These are phyloP conservation scores for Octomys mimax DNA, from an alignment of 2,797 vertebrate species.

Conservation along the genomic window DNA sequence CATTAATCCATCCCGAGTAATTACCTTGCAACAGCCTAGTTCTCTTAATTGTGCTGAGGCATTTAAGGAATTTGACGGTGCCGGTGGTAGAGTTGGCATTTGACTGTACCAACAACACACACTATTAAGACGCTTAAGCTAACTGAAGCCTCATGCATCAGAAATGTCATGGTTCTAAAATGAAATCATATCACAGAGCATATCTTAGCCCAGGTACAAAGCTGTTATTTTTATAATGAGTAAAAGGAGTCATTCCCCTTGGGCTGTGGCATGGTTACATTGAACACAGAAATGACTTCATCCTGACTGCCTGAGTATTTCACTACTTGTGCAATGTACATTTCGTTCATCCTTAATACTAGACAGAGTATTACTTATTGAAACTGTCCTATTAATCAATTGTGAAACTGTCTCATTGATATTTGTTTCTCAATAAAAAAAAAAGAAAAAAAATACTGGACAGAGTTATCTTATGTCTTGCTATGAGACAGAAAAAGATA, in stretches of 20 bases:
- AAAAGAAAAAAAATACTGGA: too few species aligned
- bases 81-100: slow-evolving; percentile 24
- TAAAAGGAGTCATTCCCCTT: slow-evolving; percentile 66
- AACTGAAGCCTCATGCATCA: slow-evolving; percentile 23
- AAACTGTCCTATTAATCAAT: too few species aligned
- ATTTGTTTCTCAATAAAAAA: too few species aligned
- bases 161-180: slow-evolving; percentile 66
- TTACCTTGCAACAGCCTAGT: neutral
- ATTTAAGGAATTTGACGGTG: slow-evolving; percentile 74
- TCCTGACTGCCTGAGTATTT: slow-evolving; percentile 45
- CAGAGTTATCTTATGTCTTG: neutral
- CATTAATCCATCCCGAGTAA: slow-evolving; percentile 65
- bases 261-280: neutral
- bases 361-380: too few species aligned
- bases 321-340: neutral
- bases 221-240: slow-evolving; percentile 45
- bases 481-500: neutral
- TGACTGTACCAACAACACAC: slow-evolving; percentile 3
- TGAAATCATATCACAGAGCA: slow-evolving; percentile 50
- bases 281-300: slow-evolving; percentile 64
- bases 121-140: slow-evolving; percentile 58
- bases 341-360: neutral
- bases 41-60: slow-evolving; percentile 62
- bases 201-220: slow-evolving; percentile 41
- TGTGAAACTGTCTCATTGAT: too few species aligned